phyloP scores from a whole-genome alignment of 2,888 invertebrate genomes.

The Philereme transversata region DNA sequence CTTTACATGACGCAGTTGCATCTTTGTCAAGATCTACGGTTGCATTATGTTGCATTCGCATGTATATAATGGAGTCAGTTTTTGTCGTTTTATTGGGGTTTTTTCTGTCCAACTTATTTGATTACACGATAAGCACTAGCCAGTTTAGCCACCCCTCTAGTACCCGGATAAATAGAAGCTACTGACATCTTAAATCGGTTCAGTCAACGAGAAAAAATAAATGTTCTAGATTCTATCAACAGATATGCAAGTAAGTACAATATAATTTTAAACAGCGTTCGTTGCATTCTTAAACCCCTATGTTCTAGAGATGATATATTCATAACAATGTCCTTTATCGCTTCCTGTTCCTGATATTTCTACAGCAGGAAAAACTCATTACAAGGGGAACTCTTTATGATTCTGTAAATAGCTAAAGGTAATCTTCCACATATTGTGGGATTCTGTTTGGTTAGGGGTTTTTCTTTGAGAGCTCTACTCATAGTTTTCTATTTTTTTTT shows the following conservation, averaged over 20 bases:
- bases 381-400: conserved; percentile 20
- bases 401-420: conserved; percentile 26
- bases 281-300: conserved; percentile 17
- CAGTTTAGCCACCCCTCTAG: too few relatives aligned
- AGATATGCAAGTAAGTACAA: too few relatives aligned
- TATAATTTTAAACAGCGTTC: too few relatives aligned
- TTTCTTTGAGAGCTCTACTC: conserved; percentile 11
- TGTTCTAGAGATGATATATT: conserved; percentile 21
- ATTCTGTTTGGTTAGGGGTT: conserved; percentile 5
- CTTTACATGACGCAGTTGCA: conserved; percentile 13
- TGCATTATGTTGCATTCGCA: conserved; percentile 4
- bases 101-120: too few relatives aligned
- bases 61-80: not conserved
- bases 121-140: too few relatives aligned
- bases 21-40: conserved; percentile 16
- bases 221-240: too few relatives aligned
- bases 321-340: conserved; percentile 24
- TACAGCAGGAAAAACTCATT: conserved; percentile 26
- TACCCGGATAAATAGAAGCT: too few relatives aligned
- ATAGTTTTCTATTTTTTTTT: conserved; percentile 8
- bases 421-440: conserved; percentile 13
- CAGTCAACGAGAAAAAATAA: too few relatives aligned
- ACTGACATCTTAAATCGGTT: too few relatives aligned
- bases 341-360: conserved; percentile 25
- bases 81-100: too few relatives aligned